Evolutionary conservation across 2,113 vertebrate genomes (phyloP).

Genomic region (Marmota monax): DNA sequence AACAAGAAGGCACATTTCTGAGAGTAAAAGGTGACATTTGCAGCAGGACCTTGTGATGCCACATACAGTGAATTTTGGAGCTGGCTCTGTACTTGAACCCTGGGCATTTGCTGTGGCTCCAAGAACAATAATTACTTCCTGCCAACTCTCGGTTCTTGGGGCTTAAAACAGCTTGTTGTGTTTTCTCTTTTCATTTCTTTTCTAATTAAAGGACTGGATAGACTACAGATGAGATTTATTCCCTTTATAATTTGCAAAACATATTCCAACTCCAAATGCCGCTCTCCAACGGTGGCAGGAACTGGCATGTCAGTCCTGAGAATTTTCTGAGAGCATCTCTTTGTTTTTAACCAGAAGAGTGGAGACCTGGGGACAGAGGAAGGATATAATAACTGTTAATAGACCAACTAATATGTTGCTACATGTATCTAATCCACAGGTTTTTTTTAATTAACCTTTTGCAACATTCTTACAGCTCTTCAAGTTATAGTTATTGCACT

Average conservation of each 20-base stretch:
- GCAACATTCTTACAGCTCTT: slow-evolving; percentile 27
- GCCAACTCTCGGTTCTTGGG: background rate
- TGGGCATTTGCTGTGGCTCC: slow-evolving; percentile 1
- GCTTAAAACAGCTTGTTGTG: background rate
- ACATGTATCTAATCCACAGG: background rate
- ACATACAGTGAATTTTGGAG: background rate
- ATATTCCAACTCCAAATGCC: background rate
- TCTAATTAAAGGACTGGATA: slow-evolving; percentile 67
- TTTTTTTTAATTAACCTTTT: background rate
- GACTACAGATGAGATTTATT: slow-evolving; percentile 43
- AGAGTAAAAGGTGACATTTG: background rate
- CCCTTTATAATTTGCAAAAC: slow-evolving; percentile 6
- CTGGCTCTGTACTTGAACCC: slow-evolving; percentile 2
- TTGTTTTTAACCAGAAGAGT: slow-evolving; percentile 21
- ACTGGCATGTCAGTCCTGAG: background rate
- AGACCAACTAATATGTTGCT: slow-evolving; percentile 14
- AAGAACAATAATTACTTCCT: slow-evolving; percentile 51
- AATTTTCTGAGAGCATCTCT: slow-evolving; percentile 28
- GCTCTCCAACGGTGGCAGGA: background rate
- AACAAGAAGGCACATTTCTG: background rate
- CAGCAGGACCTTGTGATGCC: background rate
- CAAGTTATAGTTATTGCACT: slow-evolving; percentile 50
- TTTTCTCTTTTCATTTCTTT: slow-evolving; percentile 16
- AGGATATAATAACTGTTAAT: slow-evolving; percentile 26
- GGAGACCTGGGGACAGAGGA: slow-evolving; percentile 23